A percentile compares a stretch with the other conserved stretches of the same genome.
These are phyloP conservation scores for Drosophila lutescens DNA, from an alignment of 2,888 invertebrate genomes.

Conservation along the genomic window DNA sequence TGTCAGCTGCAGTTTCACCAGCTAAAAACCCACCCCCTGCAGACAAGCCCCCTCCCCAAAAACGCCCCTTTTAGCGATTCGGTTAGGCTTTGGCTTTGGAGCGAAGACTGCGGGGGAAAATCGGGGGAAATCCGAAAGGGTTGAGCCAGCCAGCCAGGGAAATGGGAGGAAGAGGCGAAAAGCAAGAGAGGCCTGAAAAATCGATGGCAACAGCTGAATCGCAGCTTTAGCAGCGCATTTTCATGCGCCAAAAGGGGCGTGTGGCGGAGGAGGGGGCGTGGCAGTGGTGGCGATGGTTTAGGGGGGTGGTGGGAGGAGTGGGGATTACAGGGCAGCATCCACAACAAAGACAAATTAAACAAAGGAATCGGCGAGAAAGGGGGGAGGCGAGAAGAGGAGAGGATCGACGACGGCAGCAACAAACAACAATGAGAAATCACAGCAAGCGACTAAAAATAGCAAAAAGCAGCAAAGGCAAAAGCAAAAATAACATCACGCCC, in stretches of 20 bases:
- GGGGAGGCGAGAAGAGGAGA: slow-evolving; percentile 18
- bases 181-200: slow-evolving; percentile 31
- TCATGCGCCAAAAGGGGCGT: slow-evolving; percentile 21
- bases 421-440: slow-evolving; percentile 74
- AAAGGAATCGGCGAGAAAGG: slow-evolving; percentile 59
- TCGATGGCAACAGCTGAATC: slow-evolving; percentile 46
- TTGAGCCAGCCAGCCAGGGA: slow-evolving; percentile 5
- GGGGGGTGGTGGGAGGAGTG: neutral
- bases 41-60: neutral
- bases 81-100: neutral
- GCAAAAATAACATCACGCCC: slow-evolving; percentile 30
- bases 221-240: slow-evolving; percentile 35
- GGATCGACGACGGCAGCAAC: slow-evolving; percentile 47
- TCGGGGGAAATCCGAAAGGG: slow-evolving; percentile 7
- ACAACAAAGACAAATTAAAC: slow-evolving; percentile 75
- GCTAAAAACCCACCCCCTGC: neutral
- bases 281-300: slow-evolving; percentile 1
- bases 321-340: slow-evolving; percentile 40
- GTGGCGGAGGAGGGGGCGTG: slow-evolving; percentile 10
- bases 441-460: slow-evolving; percentile 47
- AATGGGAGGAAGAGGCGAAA: neutral
- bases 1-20: slow-evolving; percentile 20
- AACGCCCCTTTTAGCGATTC: slow-evolving; percentile 1
- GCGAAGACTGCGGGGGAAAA: neutral
- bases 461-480: slow-evolving; percentile 27